Base-by-base conservation (phyloP, 2,888 invertebrate species). In the Drosophila macrothrix region DNA sequence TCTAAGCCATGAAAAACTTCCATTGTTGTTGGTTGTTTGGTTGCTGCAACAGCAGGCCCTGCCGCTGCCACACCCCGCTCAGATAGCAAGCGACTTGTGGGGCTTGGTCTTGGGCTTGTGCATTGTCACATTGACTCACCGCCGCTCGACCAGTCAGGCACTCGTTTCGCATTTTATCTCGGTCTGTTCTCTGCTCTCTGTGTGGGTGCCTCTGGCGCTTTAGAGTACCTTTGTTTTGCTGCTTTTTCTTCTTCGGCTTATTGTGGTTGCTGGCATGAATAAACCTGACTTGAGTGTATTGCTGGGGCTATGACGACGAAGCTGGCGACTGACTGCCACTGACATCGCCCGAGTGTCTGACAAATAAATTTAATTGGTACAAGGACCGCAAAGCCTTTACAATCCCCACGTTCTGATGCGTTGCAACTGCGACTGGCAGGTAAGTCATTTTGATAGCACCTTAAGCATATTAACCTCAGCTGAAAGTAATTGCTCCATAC, bases 301-400 rank as follows among this genome's bases (percentile, higher is more conserved):
- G 76, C 73, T 66, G 71, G 65, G 62, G 35, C 73, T 67, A 65
- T 66, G 50, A 25, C 25, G 16, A 25, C 28, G 37, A 37, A 22
- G 39, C 58, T 56, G 66, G 61, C 60, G 52, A 54, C 82, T 63
- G 62, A 66, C 84, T 70, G 81, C 70, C 78, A 72, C 56, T 70
- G 72, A 65, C 83, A 84, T 81, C 71, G 68, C 64, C 64, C 68
- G 69, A 56, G 67, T 61, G 77, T 71, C 83, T 66, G 63, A 80
- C 84, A 81, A 84, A 78, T 73, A 83, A 86, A 84, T 86, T 79
- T 84, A 84, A 84, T 84, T 86, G 87, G 87, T 86, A 72, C 81
- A 78, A 81, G 68, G 76, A 83, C 73, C 67, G 41, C 63, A 49
- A 60, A 84, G 63, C 73, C 72, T 69, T 71, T 72, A 53, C 74